A percentile compares a stretch with the other conserved stretches of the same genome.
phyloP scores from a whole-genome alignment of 2,888 invertebrate species.

The Drosophila nigritarsus region DNA sequence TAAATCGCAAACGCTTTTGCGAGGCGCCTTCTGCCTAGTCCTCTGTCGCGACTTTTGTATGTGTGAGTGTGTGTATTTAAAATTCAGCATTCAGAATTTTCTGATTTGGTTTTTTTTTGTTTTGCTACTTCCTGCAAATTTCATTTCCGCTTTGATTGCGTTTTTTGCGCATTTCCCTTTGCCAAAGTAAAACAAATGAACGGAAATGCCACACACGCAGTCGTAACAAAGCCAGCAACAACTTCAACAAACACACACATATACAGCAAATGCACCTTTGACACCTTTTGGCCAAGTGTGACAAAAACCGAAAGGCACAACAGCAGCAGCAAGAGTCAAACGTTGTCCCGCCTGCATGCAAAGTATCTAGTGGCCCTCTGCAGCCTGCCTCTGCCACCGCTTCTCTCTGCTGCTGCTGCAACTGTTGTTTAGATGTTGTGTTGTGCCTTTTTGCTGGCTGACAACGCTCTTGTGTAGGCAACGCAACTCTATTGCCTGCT shows the following conservation, averaged over 20 bases:
- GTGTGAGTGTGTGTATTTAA: conserved; percentile 44
- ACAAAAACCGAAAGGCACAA: conserved; percentile 59
- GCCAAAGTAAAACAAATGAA: conserved; percentile 78
- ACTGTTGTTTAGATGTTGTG: conserved; percentile 62
- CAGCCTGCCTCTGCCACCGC: neutral
- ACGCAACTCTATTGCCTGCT: conserved; percentile 45
- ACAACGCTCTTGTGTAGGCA: conserved; percentile 40
- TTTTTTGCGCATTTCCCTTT: conserved; percentile 76
- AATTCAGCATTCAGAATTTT: conserved; percentile 58
- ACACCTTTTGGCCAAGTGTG: conserved; percentile 78
- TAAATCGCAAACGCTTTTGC: conserved; percentile 63
- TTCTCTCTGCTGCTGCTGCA: conserved; percentile 6
- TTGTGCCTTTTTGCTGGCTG: conserved; percentile 66
- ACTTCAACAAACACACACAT: conserved; percentile 42
- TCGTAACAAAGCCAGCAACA: conserved; percentile 39
- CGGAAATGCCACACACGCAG: conserved; percentile 80
- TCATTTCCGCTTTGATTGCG: conserved; percentile 81
- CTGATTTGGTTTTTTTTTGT: conserved; percentile 17
- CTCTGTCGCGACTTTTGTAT: conserved; percentile 51
- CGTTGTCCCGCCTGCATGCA: conserved; percentile 66
- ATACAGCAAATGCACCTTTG: conserved; percentile 69
- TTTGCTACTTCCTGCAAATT: conserved; percentile 77
- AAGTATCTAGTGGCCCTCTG: conserved; percentile 62
- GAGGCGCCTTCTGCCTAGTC: conserved; percentile 39
- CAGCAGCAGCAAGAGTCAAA: conserved; percentile 23